phyloP scores from a whole-genome alignment of 2,888 invertebrate genomes.

The Scelioninae gen. 2 region DNA sequence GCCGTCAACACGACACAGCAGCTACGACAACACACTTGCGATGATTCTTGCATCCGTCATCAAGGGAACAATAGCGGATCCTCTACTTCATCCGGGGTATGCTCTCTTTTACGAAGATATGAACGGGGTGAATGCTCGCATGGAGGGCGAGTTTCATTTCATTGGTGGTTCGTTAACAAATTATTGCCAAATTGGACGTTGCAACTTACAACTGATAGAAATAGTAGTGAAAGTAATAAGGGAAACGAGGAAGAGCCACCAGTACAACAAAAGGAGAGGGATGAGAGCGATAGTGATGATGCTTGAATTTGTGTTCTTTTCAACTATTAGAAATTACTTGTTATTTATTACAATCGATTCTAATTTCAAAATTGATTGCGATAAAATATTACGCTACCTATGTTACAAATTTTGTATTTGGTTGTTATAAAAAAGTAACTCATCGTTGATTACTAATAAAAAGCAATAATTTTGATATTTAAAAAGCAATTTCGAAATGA shows the following conservation, averaged over 20 bases:
- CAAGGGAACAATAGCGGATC: constrained; percentile 71
- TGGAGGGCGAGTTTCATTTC: constrained; percentile 78
- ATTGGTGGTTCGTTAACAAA: constrained; percentile 82
- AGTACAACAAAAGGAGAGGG: constrained; percentile 63
- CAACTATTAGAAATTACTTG: too few species aligned
- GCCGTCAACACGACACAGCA: constrained; percentile 73
- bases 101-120: constrained; percentile 68
- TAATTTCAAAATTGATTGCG: too few species aligned
- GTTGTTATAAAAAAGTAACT: too few species aligned
- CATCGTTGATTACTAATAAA: too few species aligned
- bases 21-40: constrained; percentile 75
- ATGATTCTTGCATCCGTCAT: constrained; percentile 75
- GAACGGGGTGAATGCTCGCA: constrained; percentile 70
- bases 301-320: constrained; percentile 56
- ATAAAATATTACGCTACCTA: too few species aligned
- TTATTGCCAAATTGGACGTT: constrained; percentile 81
- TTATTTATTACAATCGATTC: too few species aligned
- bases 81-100: constrained; percentile 60
- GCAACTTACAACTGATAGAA: constrained; percentile 62
- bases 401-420: too few species aligned
- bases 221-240: constrained; percentile 64
- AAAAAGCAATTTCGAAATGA: too few species aligned
- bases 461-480: too few species aligned
- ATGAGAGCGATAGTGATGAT: constrained; percentile 71
- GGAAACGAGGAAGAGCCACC: constrained; percentile 63